A percentile compares a stretch with the other conserved stretches of the same genome.
Conservation (phyloP, 2,888 invertebrate genomes). For the Alcis repandata region DNA sequence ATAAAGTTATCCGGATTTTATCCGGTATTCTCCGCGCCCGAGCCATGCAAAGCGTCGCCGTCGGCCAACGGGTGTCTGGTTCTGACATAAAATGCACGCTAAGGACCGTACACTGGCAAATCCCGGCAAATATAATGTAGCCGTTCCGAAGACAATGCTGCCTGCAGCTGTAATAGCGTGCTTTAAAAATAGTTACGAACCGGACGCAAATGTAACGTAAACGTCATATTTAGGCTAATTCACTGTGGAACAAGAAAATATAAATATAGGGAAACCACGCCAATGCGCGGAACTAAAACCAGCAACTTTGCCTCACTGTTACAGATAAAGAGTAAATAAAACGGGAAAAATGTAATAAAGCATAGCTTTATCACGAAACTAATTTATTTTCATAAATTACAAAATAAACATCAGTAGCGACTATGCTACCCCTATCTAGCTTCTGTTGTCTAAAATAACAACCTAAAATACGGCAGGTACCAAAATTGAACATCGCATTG, state of each 20-base stretch:
- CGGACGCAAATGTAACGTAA: constrained; percentile 24
- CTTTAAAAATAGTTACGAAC: constrained; percentile 39
- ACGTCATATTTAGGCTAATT: constrained; percentile 11
- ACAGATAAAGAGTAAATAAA: no score
- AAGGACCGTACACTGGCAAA: constrained; percentile 54
- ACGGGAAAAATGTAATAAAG: no score
- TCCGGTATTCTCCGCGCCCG: constrained; percentile 56
- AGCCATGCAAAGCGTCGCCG: constrained; percentile 66
- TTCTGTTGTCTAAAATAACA: constrained; percentile 3
- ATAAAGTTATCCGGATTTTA: constrained; percentile 72
- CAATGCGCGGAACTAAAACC: background rate
- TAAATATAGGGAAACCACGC: background rate
- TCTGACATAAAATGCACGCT: constrained; percentile 67
- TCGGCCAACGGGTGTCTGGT: constrained; percentile 56
- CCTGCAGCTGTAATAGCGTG: constrained; percentile 27
- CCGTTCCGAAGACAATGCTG: constrained; percentile 54
- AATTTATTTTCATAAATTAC: background rate
- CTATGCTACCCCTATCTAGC: background rate
- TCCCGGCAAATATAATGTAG: constrained; percentile 53
- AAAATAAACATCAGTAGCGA: background rate
- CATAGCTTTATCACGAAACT: no score
- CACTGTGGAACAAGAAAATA: constrained; percentile 2
- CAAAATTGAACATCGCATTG: constrained; percentile 12
- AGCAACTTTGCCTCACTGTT: no score
- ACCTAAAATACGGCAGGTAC: constrained; percentile 7